These are phyloP conservation scores for Eurypyga helias DNA, from an alignment of 2,113 vertebrate genomes.

Conservation along the genomic window DNA sequence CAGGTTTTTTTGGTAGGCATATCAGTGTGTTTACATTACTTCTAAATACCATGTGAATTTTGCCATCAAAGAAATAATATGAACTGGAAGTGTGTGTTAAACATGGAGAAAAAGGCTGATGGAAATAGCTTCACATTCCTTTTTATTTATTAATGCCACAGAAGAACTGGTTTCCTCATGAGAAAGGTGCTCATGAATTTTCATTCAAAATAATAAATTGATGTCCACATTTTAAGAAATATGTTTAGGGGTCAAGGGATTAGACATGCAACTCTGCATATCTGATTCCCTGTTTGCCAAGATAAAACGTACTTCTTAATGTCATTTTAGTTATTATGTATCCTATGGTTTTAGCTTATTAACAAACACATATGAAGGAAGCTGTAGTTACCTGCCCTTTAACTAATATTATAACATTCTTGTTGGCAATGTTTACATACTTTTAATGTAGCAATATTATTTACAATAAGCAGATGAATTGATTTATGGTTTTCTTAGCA, in stretches of 20 bases:
- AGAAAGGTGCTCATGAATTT: slow-evolving; percentile 79
- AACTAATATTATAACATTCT: neutral
- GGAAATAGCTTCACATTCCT: slow-evolving; percentile 69
- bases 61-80: slow-evolving; percentile 20
- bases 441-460: slow-evolving; percentile 6
- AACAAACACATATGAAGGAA: slow-evolving; percentile 32
- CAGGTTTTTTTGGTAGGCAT: neutral
- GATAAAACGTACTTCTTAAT: slow-evolving; percentile 70
- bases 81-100: slow-evolving; percentile 24
- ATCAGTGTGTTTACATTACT: neutral
- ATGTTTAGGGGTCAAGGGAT: slow-evolving; percentile 78
- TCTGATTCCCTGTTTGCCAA: slow-evolving; percentile 62
- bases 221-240: slow-evolving; percentile 79
- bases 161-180: slow-evolving; percentile 72
- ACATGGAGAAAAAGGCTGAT: slow-evolving; percentile 45
- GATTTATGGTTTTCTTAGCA: slow-evolving; percentile 22
- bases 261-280: slow-evolving; percentile 72
- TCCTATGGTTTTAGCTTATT: slow-evolving; percentile 41
- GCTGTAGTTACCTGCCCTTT: slow-evolving; percentile 12
- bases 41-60: slow-evolving; percentile 32
- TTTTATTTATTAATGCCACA: slow-evolving; percentile 81
- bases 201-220: slow-evolving; percentile 82
- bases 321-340: slow-evolving; percentile 44
- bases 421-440: neutral
- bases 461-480: neutral